Evolutionary conservation across 2,113 vertebrate genomes (phyloP), one percentile per base, ranked within the genome.

Genomic region (Micronycteris hirsuta): DNA sequence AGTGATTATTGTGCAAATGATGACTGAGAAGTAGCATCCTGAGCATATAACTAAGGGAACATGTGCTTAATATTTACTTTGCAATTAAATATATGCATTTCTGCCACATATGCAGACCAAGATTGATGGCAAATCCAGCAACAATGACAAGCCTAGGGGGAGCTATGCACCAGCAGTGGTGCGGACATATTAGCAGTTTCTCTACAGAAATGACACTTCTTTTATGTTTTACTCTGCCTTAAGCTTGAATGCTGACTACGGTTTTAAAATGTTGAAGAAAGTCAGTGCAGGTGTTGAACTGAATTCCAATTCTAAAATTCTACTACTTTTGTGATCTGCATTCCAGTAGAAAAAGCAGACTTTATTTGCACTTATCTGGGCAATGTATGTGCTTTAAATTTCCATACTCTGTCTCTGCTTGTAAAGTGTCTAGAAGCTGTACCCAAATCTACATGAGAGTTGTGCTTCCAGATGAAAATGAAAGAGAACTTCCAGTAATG

Each of bases 401-500:
- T 49, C 78, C 83, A n/a, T 76, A n/a, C 83, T 86, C 63, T 36
- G 33, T 33, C n/a, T 5, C 19, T 8, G 73, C 54, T 65, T 31
- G 65, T 56, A 71, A 95, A 80, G 68, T 9, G 41, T 93, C 95
- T 95, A 92, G 68, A 86, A 93, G 68, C 31, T 76, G 22, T 70
- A 68, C 73, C 93, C 65, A 33, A 20, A 19, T 82, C 38, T 36
- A 74, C 58, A 43, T 41, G 82, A 63, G 74, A 41, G 16, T 82
- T n/a, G 33, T 4, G 19, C 86, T 89, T 97, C 81, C 73, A 82
- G 11, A 70, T 96, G n/a, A 83, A 96, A 97, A 96, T 76, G 89
- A 22, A 31, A 6, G 67, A 89, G 96, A 89, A 43, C 67, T 96
- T 97, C 49, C 96, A 97, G 56, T 49, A 96, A 85, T 96, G 56